Evolutionary conservation across 2,113 vertebrate genomes (phyloP).

Genomic region (Nyctibius bracteatus): DNA sequence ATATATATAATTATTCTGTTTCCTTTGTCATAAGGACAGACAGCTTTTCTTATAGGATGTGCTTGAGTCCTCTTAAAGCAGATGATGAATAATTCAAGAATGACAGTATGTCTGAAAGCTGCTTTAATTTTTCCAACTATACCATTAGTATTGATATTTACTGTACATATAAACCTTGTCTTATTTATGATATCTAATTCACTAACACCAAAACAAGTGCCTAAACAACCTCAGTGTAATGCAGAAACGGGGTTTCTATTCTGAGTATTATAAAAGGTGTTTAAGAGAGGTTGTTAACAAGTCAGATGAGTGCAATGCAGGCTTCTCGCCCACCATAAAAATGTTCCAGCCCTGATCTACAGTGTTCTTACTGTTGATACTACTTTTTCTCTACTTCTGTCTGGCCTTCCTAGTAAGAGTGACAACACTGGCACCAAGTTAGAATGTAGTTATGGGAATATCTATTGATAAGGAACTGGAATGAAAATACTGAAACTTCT

Average conservation of each 20-base stretch:
- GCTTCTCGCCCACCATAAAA: not conserved
- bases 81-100: not conserved
- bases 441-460: not conserved
- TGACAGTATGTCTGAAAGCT: not conserved
- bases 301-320: not conserved
- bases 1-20: not conserved
- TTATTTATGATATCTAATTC: not conserved
- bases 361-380: not conserved
- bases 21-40: not conserved
- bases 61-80: not conserved
- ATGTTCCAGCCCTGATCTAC: not conserved
- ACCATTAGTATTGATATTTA: not conserved
- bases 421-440: not conserved
- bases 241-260: not conserved
- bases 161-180: not conserved
- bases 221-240: not conserved
- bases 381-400: not conserved
- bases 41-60: not conserved
- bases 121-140: not conserved
- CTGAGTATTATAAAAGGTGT: not conserved
- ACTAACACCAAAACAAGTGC: not conserved
- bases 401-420: not conserved
- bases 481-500: not conserved
- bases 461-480: not conserved
- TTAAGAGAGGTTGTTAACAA: not conserved